Base-by-base conservation (phyloP, 2,888 invertebrate species). In the Julus scandinavius region DNA sequence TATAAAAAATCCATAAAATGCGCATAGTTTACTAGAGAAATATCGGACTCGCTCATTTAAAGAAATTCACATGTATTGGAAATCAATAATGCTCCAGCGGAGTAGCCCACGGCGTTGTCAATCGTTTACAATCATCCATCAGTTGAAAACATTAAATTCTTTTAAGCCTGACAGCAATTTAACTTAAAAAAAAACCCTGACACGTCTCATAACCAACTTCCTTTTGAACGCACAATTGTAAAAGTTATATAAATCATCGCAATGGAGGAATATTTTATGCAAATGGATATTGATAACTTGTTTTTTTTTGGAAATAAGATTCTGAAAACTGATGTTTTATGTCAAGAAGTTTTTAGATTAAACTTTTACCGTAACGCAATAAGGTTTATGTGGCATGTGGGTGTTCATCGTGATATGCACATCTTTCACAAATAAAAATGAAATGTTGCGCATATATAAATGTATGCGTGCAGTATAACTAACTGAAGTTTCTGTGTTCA, bases 51-150 rank as follows among this genome's bases (percentile, higher is more conserved):
- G 29, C 29, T 72, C 72, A 72, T 72, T 72, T 72, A 72, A 29
- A 72, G 29, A 72, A 72, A 72, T 72, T 20, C 72, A 7, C 29
- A 29, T 29, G 72, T 11, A 72, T 72, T 72, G 72, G 72, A 72
- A 72, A 72, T 72, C 72, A 11, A 72, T 72, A 72, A 29, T 72
- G 72, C 29, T 15, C 6, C 9, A 2, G 11, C 5, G 6, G 72
- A 72, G 72, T 72, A 29, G 72, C 72, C 72, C 29, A 29, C 72
- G 20, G 72, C 72, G 20, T 72, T 72, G 72, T 72, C 72, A 72
- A 72, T 72, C 72, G 72, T 72, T 72, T 29, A 72, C 72, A 72
- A 72, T 72, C 72, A 72, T 72, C 72, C 72, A 72, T 72, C 72
- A 72, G 72, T 72, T 72, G 72, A 72, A 72, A 72, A 72, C 72